Percentiles rank a stretch among this genome's conserved stretches.
These are phyloP conservation scores for Patagioenas fasciata DNA, from an alignment of 2,113 vertebrate genomes.

Conservation along the genomic window DNA sequence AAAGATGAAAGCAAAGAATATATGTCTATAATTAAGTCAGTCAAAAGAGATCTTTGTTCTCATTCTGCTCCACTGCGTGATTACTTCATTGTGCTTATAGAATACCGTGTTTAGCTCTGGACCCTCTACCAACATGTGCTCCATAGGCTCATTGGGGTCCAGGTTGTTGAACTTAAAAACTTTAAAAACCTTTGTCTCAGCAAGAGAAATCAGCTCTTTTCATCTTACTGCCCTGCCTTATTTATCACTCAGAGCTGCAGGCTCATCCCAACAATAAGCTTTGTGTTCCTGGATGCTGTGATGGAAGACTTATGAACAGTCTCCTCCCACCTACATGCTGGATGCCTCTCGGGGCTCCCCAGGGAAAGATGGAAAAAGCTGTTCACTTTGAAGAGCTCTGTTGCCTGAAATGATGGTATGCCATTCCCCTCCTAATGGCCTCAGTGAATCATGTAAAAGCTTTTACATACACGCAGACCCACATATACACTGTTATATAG, in stretches of 20 bases:
- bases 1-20: background rate
- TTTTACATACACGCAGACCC: background rate
- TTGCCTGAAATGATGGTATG: background rate
- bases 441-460: conserved; percentile 38
- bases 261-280: conserved; percentile 13
- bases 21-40: background rate
- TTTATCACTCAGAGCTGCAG: conserved; percentile 2
- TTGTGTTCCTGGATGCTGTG: conserved; percentile 6
- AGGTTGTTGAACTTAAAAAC: background rate
- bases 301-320: conserved; percentile 23
- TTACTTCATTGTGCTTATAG: background rate
- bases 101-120: background rate
- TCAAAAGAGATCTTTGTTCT: background rate
- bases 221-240: background rate
- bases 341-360: background rate
- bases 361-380: conserved; percentile 19
- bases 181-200: background rate
- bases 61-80: background rate
- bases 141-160: background rate
- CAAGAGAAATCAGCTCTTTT: background rate
- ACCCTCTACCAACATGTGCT: background rate
- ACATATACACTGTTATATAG: background rate
- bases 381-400: background rate
- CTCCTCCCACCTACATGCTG: background rate
- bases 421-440: conserved; percentile 24